phyloP scores from a whole-genome alignment of 23 tunicate genomes.

The Ciona savignyi region DNA sequence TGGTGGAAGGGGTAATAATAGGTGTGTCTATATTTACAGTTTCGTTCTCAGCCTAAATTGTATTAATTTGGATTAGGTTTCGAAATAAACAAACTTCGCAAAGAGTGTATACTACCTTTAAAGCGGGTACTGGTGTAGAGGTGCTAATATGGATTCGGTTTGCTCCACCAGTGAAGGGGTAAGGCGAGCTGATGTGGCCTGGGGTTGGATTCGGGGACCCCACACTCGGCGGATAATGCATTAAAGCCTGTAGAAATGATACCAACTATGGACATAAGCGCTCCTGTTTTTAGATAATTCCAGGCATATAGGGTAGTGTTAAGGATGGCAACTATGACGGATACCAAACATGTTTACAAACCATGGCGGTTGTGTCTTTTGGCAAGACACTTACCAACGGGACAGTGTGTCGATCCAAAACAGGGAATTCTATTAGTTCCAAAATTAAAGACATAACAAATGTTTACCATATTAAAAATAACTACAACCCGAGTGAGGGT shows the following conservation, averaged over 20 bases:
- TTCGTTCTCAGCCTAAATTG: not conserved
- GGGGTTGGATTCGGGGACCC: constrained; percentile 56
- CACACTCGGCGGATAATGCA: constrained; percentile 58
- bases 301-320: too few species aligned
- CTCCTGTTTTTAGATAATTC: too few species aligned
- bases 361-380: too few species aligned
- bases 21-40: not conserved
- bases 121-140: not conserved
- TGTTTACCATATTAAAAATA: not conserved
- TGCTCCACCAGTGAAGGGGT: not conserved
- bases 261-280: too few species aligned
- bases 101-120: not conserved
- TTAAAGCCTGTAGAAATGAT: constrained; percentile 43
- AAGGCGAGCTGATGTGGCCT: constrained; percentile 66
- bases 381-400: too few species aligned
- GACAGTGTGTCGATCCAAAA: too few species aligned
- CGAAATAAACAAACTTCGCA: too few species aligned
- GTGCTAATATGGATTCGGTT: not conserved
- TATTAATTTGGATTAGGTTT: not conserved
- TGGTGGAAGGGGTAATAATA: not conserved
- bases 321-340: too few species aligned
- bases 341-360: too few species aligned
- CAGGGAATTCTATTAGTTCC: too few species aligned
- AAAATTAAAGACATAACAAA: not conserved
- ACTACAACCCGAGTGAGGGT: not conserved